Evolutionary conservation across 2,113 vertebrate species (phyloP), one percentile per base, ranked within the genome.

Genomic region (Illadopsis cleaveri): DNA sequence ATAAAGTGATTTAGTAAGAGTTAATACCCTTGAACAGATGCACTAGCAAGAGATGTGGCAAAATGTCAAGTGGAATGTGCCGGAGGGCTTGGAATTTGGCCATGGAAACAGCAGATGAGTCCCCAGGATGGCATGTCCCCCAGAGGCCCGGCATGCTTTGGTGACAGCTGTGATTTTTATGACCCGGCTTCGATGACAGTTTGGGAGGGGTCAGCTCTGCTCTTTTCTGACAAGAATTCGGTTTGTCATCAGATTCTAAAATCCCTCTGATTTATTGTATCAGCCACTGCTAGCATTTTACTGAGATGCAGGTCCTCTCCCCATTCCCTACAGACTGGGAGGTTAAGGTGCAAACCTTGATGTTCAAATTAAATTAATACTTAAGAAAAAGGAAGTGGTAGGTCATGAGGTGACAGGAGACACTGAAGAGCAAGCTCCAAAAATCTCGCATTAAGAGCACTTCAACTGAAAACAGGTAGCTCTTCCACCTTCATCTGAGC

Each of bases 121-220:
- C 98, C 98, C 95, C 93, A 96, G 97, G 97, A 98, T 98, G 98
- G 98, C 97, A 98, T 98, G 98, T 98, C 97, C 98, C 98, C 97
- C 97, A 96, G 97, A 93, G 97, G 97, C 97, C 97, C 11, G 40
- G 88, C 98, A 79, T 96, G 97, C 83, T 96, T 98, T 97, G 97
- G 95, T 99, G 98, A 99, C 98, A 99, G 98, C 98, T 99, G 98
- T 98, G 96, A 98, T 98, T 99, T 99, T 99, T 98, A 99, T 98
- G 98, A 97, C 96, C 96, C 93, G 23, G 97, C 97, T 99, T 99
- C 97, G 96, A 98, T 99, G 98, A 99, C 98, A 99, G 97, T 98
- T 96, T 98, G 89, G 97, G 97, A 97, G 98, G 97, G 96, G 96
- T 96, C 82, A 97, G 91, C 93, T 97, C 97, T 97, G 97, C 97